A percentile compares a stretch with the other conserved stretches of the same genome.
Conservation (phyloP, 2,113 vertebrate genomes). For the Phalacrocorax brasilianus region DNA sequence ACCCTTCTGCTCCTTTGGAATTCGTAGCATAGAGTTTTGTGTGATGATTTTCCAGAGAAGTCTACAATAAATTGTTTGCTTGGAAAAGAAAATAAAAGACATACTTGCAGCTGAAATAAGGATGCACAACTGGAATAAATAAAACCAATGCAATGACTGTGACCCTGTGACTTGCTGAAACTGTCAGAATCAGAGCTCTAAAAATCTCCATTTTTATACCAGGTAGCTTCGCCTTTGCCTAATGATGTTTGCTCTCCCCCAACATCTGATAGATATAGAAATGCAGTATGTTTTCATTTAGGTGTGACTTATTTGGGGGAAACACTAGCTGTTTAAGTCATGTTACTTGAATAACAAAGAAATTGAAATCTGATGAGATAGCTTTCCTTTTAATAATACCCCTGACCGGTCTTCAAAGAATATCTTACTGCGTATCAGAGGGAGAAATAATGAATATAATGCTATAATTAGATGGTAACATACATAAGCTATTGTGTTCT, state of each 20-base stretch:
- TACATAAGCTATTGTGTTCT: background rate
- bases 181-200: background rate
- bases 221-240: background rate
- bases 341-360: background rate
- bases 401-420: background rate
- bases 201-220: background rate
- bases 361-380: background rate
- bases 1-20: background rate
- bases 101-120: background rate
- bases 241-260: background rate
- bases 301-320: background rate
- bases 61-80: background rate
- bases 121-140: background rate
- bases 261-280: background rate
- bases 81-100: background rate
- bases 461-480: background rate
- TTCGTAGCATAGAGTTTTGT: background rate
- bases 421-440: background rate
- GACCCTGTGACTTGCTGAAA: background rate
- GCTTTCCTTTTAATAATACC: background rate
- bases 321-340: background rate
- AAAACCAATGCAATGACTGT: background rate
- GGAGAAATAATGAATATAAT: background rate
- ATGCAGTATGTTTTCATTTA: background rate
- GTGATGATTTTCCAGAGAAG: background rate